phyloP scores from a whole-genome alignment of 2,888 invertebrate genomes.

The Leucoptera coffeella region DNA sequence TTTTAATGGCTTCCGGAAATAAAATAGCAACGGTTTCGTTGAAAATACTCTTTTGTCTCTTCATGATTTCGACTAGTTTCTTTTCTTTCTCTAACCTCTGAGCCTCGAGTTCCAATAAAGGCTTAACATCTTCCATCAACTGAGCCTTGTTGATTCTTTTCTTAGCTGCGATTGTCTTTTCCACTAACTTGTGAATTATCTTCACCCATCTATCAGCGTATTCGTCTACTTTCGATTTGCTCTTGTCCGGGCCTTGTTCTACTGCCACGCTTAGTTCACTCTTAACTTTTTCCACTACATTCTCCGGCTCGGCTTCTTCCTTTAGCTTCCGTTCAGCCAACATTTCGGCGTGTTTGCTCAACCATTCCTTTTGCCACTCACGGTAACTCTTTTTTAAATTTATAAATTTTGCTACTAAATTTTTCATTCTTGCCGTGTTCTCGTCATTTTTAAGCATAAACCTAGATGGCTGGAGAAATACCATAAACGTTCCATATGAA shows the following conservation, averaged over 20 bases:
- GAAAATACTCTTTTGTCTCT: constrained; percentile 56
- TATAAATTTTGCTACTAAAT: constrained; percentile 39
- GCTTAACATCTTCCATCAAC: constrained; percentile 54
- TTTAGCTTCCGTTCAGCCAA: constrained; percentile 30
- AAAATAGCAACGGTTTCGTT: constrained; percentile 57
- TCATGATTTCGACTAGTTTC: constrained; percentile 51
- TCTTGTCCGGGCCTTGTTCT: too few relatives aligned
- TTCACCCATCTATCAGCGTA: constrained; percentile 55
- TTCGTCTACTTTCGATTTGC: constrained; percentile 26
- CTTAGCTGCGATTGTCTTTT: constrained; percentile 56
- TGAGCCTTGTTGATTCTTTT: constrained; percentile 57
- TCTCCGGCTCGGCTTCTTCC: constrained; percentile 44
- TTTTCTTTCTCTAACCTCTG: constrained; percentile 52
- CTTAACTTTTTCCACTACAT: constrained; percentile 30
- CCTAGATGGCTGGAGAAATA: constrained; percentile 53
- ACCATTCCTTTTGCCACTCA: constrained; percentile 63
- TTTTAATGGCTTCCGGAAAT: constrained; percentile 56
- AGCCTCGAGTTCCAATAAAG: constrained; percentile 51
- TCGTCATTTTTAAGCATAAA: constrained; percentile 36
- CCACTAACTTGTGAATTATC: constrained; percentile 59
- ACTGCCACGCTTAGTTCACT: constrained; percentile 5
- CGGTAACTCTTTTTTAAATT: too few relatives aligned
- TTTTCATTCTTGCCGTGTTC: constrained; percentile 30
- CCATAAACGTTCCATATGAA: constrained; percentile 59
- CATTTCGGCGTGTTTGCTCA: constrained; percentile 21